These are phyloP conservation scores for Chamaetylas fuelleborni DNA, from an alignment of 2,113 vertebrate genomes.

Conservation along the genomic window DNA sequence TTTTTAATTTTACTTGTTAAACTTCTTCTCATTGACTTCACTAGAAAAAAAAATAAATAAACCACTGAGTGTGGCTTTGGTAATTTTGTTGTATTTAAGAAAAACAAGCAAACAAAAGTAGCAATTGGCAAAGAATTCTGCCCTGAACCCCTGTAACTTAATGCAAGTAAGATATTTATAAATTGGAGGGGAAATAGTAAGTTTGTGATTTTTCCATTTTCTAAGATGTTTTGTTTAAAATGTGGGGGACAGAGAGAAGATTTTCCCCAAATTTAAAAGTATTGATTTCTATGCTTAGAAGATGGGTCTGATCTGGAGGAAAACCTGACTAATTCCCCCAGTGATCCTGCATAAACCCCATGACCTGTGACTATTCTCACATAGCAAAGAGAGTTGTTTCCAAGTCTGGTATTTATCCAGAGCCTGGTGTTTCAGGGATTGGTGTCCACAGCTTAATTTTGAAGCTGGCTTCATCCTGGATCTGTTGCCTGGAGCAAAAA, in stretches of 20 bases:
- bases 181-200: not conserved
- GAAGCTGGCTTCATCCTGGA: not conserved
- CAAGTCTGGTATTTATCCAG: not conserved
- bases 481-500: not conserved
- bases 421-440: not conserved
- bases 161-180: not conserved
- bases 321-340: not conserved
- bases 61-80: accelerated
- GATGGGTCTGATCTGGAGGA: not conserved
- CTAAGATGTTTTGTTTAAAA: not conserved
- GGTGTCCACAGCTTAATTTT: not conserved
- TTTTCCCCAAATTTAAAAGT: not conserved
- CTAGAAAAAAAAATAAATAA: not conserved
- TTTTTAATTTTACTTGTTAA: constrained; percentile 29
- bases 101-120: not conserved
- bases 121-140: not conserved
- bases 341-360: not conserved
- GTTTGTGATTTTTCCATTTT: not conserved
- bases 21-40: not conserved
- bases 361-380: not conserved
- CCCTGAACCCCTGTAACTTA: not conserved
- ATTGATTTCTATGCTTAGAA: not conserved
- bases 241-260: not conserved
- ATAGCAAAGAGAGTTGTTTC: not conserved
- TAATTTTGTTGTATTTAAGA: not conserved